Base-by-base conservation (phyloP, 2,113 vertebrate genomes). In the Junco hyemalis region DNA sequence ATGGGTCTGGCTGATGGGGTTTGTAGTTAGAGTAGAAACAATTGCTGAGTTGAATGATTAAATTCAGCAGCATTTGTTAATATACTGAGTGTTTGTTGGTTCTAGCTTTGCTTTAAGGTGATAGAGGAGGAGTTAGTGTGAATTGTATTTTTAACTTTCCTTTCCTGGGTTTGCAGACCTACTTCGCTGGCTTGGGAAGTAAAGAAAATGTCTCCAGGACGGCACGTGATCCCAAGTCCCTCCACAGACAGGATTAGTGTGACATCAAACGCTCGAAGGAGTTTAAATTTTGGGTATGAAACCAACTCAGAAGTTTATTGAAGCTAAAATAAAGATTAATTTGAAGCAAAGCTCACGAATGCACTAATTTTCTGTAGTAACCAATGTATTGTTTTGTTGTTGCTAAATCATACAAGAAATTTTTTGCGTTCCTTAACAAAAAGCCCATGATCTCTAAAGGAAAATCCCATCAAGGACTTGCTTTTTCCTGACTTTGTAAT, bases 161-260 rank as follows among this genome's bases (percentile, higher is more conserved):
- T 95, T 47, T 94, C 54, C 91, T 97, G 76, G 53, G 53, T 97
- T 96, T 96, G 53, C 97, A 99, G 99, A 94, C 99, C 99, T 18
- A 99, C 99, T 5, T 99, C 99, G 28, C 96, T 99, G 96, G 99
- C 99, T 4, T 99, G 99, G 99, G 99, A 99, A 97, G 99, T 99
- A 42, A 99, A 99, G 86, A 99, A 99, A 84, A 99, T 99, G 99
- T 99, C 99, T 79, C 99, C 99, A 2, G 99, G 99, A 66, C 99
- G 99, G 33, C 99, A 99, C 28, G 98, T 99, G 91, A 98, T 99
- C 95, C 98, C 99, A n/a, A 99, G 98, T 93, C 98, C 99, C 3
- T 99, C 99, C 3, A 96, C 98, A 35, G 99, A 99, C 51, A 98
- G 99, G 95, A 99, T 99, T 83, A 98, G 93, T 80, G 98, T 98